Percentiles rank a stretch among this genome's conserved stretches.
Evolutionary conservation across 1,140 invertebrate genomes (phyloP).

Genomic region (Venturia canescens): DNA sequence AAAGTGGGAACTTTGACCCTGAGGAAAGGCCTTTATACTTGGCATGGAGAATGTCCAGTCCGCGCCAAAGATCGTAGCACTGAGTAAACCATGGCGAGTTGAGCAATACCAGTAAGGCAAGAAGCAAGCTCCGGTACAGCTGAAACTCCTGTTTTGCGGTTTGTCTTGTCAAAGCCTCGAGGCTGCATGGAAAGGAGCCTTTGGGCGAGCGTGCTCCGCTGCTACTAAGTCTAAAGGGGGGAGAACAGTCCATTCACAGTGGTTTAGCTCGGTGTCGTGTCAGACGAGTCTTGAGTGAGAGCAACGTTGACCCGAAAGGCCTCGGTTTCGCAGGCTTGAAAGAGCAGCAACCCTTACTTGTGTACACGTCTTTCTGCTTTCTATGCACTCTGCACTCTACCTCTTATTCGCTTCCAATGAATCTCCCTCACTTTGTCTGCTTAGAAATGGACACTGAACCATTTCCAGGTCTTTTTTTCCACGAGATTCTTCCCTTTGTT

Average conservation of each 20-base stretch:
- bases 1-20: neutral
- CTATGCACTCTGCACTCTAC: neutral
- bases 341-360: constrained; percentile 18
- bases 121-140: constrained; percentile 36
- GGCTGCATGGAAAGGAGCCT: constrained; percentile 24
- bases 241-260: constrained; percentile 57
- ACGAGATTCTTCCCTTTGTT: no score
- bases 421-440: neutral
- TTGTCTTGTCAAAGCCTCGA: constrained; percentile 68
- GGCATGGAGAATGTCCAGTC: neutral
- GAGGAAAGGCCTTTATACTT: neutral
- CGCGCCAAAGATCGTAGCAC: neutral
- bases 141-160: constrained; percentile 61
- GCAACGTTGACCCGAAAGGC: constrained; percentile 20
- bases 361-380: constrained; percentile 12
- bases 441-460: no score
- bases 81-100: neutral
- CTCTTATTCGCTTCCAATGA: constrained; percentile 4
- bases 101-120: constrained; percentile 16
- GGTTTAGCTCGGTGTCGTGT: constrained; percentile 63
- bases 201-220: constrained; percentile 16
- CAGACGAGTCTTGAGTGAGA: constrained; percentile 52
- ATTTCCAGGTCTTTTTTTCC: neutral
- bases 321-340: constrained; percentile 17
- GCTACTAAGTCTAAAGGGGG: neutral